These are phyloP conservation scores for Podarcis raffonei DNA, from an alignment of 2,113 vertebrate genomes.

Conservation along the genomic window DNA sequence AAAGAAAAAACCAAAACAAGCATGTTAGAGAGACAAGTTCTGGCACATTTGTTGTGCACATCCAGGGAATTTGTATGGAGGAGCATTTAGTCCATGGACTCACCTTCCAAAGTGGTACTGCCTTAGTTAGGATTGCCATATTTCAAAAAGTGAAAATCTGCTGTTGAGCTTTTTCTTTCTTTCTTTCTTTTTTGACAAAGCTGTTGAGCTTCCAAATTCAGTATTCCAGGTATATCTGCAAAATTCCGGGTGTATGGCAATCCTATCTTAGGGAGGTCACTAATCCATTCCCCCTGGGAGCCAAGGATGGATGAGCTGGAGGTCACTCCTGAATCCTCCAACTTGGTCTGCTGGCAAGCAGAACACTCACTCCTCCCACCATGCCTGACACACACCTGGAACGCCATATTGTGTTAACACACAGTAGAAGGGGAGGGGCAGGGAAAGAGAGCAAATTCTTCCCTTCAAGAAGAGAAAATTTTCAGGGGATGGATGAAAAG, in stretches of 20 bases:
- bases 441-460: background rate
- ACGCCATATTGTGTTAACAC: background rate
- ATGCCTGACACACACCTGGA: background rate
- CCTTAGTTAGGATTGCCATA: too few species aligned
- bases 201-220: too few species aligned
- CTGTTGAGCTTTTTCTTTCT: too few species aligned
- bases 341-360: background rate
- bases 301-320: background rate
- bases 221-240: too few species aligned
- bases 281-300: background rate
- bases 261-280: background rate
- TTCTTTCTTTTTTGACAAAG: too few species aligned
- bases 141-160: too few species aligned
- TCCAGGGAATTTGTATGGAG: background rate
- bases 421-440: background rate
- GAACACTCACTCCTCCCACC: background rate
- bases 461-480: background rate
- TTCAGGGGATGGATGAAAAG: background rate
- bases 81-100: background rate
- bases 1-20: background rate
- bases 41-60: background rate
- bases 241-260: too few species aligned
- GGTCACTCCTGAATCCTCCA: background rate
- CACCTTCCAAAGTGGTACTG: background rate
- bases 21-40: background rate